Conservation (phyloP, 1,140 invertebrate genomes). For the Colletes gigas region DNA sequence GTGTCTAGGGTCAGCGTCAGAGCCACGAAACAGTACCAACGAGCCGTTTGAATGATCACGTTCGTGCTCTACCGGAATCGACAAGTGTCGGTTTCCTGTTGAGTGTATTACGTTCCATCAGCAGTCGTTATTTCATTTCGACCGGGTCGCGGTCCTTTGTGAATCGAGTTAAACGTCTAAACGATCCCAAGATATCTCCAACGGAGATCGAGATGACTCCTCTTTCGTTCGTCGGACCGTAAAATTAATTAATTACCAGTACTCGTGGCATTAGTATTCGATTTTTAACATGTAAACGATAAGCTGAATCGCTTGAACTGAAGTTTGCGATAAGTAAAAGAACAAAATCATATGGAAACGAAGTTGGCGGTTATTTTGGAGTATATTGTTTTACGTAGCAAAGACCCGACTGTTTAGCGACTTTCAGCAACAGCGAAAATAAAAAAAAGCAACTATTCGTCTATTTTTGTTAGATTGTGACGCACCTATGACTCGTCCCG, state of each 20-base stretch:
- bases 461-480: conserved; percentile 22
- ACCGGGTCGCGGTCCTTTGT: conserved; percentile 43
- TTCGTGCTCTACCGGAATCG: conserved; percentile 51
- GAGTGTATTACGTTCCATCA: conserved; percentile 64
- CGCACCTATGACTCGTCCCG: conserved; percentile 48
- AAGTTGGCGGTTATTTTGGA: no score
- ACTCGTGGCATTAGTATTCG: no score
- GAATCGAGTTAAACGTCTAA: conserved; percentile 54
- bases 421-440: neutral
- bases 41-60: conserved; percentile 52
- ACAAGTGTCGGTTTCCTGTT: conserved; percentile 68
- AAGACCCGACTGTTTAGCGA: neutral
- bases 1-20: neutral
- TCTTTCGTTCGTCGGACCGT: no score
- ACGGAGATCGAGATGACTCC: conserved; percentile 19
- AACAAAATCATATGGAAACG: no score
- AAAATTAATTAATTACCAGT: no score
- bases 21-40: conserved; percentile 47
- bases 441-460: neutral
- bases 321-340: no score
- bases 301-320: no score
- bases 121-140: conserved; percentile 65
- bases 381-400: no score
- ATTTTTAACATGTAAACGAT: no score
- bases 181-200: conserved; percentile 57